A percentile compares a stretch with the other conserved stretches of the same genome.
Conservation (phyloP, 2,797 vertebrate species). For the Myotis pilosus region DNA sequence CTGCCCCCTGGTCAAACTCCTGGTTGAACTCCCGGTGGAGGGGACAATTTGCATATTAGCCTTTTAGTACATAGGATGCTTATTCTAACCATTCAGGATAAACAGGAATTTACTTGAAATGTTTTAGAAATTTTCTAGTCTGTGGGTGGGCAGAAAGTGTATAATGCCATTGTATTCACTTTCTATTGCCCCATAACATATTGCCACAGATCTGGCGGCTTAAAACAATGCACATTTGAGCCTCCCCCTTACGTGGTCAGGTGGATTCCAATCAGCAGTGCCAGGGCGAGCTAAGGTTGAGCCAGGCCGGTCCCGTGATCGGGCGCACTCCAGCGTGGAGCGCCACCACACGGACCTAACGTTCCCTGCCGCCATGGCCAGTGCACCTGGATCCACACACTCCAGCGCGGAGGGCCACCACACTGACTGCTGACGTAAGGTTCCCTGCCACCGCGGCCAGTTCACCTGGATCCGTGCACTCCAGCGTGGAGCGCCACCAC, state of each 20-base stretch:
- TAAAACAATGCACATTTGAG: background rate
- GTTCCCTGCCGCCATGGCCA: too few relatives aligned
- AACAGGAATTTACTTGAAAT: slow-evolving; percentile 17
- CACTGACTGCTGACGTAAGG: accelerated
- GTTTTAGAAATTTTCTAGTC: background rate
- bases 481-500: too few relatives aligned
- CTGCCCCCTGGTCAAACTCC: too few relatives aligned
- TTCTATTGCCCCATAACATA: background rate
- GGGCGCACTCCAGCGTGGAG: background rate
- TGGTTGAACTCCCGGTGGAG: too few relatives aligned
- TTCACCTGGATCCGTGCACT: background rate
- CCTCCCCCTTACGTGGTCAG: background rate
- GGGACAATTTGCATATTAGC: too few relatives aligned
- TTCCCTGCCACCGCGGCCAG: background rate
- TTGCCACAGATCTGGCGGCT: background rate
- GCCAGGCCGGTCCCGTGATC: background rate
- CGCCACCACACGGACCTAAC: background rate
- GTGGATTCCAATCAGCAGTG: background rate
- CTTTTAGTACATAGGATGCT: background rate
- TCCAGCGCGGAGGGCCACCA: too few relatives aligned
- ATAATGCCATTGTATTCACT: background rate
- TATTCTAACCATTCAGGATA: background rate
- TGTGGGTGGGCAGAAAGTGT: background rate
- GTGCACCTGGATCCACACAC: too few relatives aligned
- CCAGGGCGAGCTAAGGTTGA: background rate